Percentiles rank a stretch among this genome's conserved stretches.
These are phyloP conservation scores for Rhamphomyia laevipes DNA, from an alignment of 2,888 invertebrate species.

Conservation along the genomic window DNA sequence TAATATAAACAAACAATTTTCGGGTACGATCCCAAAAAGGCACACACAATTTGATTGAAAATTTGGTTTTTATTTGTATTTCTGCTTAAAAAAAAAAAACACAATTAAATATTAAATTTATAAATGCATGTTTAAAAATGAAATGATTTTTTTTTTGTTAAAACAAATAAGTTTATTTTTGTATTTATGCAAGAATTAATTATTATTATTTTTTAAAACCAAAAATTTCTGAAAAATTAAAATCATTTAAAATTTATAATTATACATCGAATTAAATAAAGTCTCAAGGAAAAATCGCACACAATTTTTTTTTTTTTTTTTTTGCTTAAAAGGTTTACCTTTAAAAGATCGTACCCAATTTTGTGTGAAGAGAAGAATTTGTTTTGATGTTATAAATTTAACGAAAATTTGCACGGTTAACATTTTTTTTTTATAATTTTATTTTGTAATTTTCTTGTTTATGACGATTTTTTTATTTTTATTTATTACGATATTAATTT, in stretches of 20 bases:
- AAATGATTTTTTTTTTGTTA: constrained; percentile 7
- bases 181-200: background rate
- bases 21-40: constrained; percentile 39
- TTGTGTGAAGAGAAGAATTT: constrained; percentile 14
- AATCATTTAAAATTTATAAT: too few relatives aligned
- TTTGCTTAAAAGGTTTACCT: constrained; percentile 27
- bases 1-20: constrained; percentile 18
- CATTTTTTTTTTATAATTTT: background rate
- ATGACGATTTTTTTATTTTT: background rate
- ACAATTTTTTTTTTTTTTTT: constrained; percentile 4
- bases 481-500: background rate
- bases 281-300: background rate
- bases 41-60: constrained; percentile 20
- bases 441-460: background rate
- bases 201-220: background rate
- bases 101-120: background rate
- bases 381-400: too few relatives aligned
- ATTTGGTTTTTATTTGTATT: background rate
- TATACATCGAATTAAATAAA: too few relatives aligned
- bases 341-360: constrained; percentile 38
- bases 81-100: constrained; percentile 3
- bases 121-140: constrained; percentile 2
- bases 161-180: constrained; percentile 3
- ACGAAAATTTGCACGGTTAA: background rate
- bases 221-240: background rate